Percentiles rank a stretch among this genome's conserved stretches.
Conservation (phyloP, 2,888 invertebrate species). For the Escarpia spicata region DNA sequence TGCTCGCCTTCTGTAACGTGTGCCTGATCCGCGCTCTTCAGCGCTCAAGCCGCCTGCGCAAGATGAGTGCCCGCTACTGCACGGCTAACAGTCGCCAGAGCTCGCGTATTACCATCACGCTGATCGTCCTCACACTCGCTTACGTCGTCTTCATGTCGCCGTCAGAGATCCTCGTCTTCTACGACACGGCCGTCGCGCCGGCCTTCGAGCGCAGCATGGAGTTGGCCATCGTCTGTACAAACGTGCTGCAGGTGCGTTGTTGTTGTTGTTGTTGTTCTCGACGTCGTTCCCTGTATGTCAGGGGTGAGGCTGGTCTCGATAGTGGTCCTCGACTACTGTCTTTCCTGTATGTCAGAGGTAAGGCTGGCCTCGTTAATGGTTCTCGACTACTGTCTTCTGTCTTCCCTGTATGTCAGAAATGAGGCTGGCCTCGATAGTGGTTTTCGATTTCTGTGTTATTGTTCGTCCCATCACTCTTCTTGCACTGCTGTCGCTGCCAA, state of each 20-base stretch:
- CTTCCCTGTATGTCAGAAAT: too few species aligned
- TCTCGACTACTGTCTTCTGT: too few species aligned
- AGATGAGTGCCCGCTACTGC: conserved; percentile 20
- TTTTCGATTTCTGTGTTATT: too few species aligned
- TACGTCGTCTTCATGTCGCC: conserved; percentile 59
- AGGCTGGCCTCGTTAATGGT: too few species aligned
- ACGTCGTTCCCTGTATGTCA: too few species aligned
- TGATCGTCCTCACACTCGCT: conserved; percentile 56
- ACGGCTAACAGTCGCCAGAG: background rate
- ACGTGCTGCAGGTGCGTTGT: conserved; percentile 5
- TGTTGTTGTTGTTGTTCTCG: too few species aligned
- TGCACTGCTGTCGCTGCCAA: too few species aligned
- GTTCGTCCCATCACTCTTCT: too few species aligned
- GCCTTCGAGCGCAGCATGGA: background rate
- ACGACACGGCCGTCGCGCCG: conserved; percentile 33
- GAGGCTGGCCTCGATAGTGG: too few species aligned
- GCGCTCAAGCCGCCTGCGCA: conserved; percentile 27
- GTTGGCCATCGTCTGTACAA: conserved; percentile 19
- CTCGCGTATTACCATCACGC: conserved; percentile 51
- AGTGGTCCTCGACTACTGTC: too few species aligned
- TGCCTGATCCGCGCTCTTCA: conserved; percentile 50
- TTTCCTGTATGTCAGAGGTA: too few species aligned
- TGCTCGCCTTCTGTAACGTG: conserved; percentile 57
- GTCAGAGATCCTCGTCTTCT: conserved; percentile 56
- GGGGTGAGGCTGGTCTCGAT: too few species aligned